Evolutionary conservation across 2,888 invertebrate species (phyloP).

Genomic region (Notocelia uddmanniana): DNA sequence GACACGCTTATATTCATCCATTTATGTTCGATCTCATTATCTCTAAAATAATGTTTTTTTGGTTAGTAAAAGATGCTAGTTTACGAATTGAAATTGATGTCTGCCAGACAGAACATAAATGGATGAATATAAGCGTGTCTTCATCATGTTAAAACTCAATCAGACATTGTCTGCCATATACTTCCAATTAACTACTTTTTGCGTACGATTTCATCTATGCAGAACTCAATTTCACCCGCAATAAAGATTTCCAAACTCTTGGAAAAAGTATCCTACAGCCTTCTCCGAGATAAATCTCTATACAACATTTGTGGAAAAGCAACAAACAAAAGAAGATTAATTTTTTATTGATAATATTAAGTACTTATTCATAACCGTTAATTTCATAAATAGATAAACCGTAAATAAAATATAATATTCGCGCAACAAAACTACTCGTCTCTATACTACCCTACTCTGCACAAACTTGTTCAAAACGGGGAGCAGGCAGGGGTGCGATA

Average conservation of each 20-base stretch:
- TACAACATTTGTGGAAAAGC: not conserved
- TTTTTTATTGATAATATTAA: not conserved
- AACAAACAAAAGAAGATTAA: not conserved
- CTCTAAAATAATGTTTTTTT: too few relatives aligned
- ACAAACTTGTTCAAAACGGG: slow-evolving; percentile 59
- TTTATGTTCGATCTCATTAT: too few relatives aligned
- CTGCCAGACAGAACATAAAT: too few relatives aligned
- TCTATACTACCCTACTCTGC: slow-evolving; percentile 56
- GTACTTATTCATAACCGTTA: not conserved
- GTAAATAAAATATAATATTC: not conserved
- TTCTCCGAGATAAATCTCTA: not conserved
- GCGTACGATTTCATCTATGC: not conserved
- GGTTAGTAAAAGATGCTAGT: too few relatives aligned
- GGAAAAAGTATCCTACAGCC: not conserved
- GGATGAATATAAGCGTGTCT: too few relatives aligned
- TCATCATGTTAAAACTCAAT: too few relatives aligned
- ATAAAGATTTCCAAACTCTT: not conserved
- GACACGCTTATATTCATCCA: too few relatives aligned
- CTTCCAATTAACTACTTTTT: not conserved
- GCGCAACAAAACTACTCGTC: not conserved
- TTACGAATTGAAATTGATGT: too few relatives aligned
- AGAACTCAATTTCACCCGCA: not conserved
- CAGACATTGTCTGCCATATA: too few relatives aligned
- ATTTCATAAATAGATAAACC: too few relatives aligned
- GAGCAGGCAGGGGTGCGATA: slow-evolving; percentile 70